Base-by-base conservation (phyloP, 2,113 vertebrate species). In the Gambusia holbrooki region DNA sequence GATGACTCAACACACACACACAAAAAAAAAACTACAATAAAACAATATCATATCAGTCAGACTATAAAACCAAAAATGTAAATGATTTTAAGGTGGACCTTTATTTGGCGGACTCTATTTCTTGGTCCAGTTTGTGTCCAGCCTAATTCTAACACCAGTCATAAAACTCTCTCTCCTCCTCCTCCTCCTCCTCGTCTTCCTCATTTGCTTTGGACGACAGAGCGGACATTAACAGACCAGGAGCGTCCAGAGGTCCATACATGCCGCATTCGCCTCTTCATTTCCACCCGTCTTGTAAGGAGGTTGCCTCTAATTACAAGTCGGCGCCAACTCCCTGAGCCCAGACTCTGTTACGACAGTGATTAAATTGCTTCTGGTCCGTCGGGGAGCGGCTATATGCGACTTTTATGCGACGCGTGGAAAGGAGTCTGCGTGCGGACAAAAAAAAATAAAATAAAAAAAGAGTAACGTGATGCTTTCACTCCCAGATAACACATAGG, bases 281-380 rank as follows among this genome's bases (percentile, higher is more conserved):
- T 90, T 93, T 91, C 85, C 74, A 84, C 65, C 60, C 66, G 54
- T 85, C 83, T 91, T 90, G 89, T 42, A 8, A 69, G 74, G 87
- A 91, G 90, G 91, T 85, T 83, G 82, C 81, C 84, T 92, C 90
- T 92, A 91, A 94, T 95, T 93, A 95, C 87, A 88, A 85, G 87
- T 94, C 93, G 91, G 93, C 87, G 89, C 90, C 92, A 94, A 94
- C 93, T 92, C 90, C 87, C 88, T 89, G 89, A 92, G 92, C 89
- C 76, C 89, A n/a, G n/a, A n/a, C n/a, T 95, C 92, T 92, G 94
- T 94, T 95, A 95, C 66, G 54, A 88, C 91, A 87, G 94, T 93
- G 92, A 95, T 95, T 94, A 94, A 93, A 93, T 93, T 93, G 93
- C 93, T 89, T 85, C 90, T 77, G 83, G 72, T 81, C 88, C 87